Base-by-base conservation (phyloP, 2,888 invertebrate species). In the Drosophila emarginata region DNA sequence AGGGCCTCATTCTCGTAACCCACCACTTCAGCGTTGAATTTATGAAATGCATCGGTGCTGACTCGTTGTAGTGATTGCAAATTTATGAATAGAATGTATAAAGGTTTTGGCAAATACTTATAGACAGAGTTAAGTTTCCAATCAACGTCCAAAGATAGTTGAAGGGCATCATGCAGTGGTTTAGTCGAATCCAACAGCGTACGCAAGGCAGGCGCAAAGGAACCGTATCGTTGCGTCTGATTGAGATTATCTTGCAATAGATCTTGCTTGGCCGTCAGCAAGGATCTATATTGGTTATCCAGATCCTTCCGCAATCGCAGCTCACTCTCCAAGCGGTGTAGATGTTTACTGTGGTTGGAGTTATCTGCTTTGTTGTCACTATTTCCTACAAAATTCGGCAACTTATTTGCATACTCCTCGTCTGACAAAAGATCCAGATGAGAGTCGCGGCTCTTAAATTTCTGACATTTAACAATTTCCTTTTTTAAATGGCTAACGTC, bases 371-470 rank as follows among this genome's bases (percentile, higher is more conserved):
- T 53, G 78, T 93, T 91, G 77, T 93, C 92, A 7, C 97, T 96
- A 18, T 97, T 97, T 2, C 4, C 11, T 2, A 28, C 6, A 26
- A 39, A 21, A 21, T 9, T 26, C 0, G 66, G 52, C 11, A 81
- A 40, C 28, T 76, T 79, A 81, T 93, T 93, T 88, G 95, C 96
- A 91, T 98, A 98, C 86, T 97, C 96, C 65, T 96, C 95, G 59
- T 96, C 93, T 0, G 96, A 92, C 1, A 99, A 96, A 58, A 99
- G 93, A 87, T 97, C 96, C 84, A 99, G 97, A 88, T 96, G 96
- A 92, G 98, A 97, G 93, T 98, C 98, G 91, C 97, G 97, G 9
- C 98, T 98, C 90, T 97, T 98, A 90, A 98, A 98, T 89, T 98
- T 97, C 68, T 97, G 94, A 89, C 98, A 98, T 88, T 97, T 97